A percentile compares a stretch with the other conserved stretches of the same genome.
These are phyloP conservation scores for Tinamus guttatus DNA, from an alignment of 2,113 vertebrate genomes.

Conservation along the genomic window DNA sequence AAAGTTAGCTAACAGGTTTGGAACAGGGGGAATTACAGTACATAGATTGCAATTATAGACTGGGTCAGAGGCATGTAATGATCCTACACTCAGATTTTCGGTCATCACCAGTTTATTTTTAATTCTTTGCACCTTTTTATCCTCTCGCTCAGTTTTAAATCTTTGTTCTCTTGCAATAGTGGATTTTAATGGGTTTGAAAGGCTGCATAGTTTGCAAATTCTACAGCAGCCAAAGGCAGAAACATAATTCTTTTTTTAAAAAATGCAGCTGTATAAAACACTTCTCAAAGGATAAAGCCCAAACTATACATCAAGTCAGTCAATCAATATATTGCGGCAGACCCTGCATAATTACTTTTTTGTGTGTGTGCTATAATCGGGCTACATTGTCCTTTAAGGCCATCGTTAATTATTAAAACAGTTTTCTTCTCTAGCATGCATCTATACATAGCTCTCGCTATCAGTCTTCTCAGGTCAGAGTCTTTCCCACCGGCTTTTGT, in stretches of 20 bases:
- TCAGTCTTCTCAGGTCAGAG: neutral
- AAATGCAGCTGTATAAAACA: neutral
- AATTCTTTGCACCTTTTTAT: neutral
- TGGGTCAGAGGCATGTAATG: neutral
- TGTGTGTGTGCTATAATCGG: neutral
- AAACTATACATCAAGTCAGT: slow-evolving; percentile 1
- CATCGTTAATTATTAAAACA: slow-evolving; percentile 62
- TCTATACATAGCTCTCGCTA: slow-evolving; percentile 25
- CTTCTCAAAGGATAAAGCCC: neutral
- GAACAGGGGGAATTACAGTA: neutral
- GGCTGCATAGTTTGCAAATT: neutral
- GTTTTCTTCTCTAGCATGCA: slow-evolving; percentile 34
- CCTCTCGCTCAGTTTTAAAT: neutral
- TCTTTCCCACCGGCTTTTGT: neutral
- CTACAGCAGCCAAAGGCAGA: neutral
- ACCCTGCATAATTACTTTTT: slow-evolving; percentile 16
- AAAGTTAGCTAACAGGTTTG: neutral
- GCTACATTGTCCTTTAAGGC: neutral
- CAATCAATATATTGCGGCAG: slow-evolving; percentile 4
- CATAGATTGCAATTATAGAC: neutral
- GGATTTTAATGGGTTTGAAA: neutral
- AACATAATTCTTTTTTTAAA: neutral
- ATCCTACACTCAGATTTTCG: neutral
- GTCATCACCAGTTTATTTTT: neutral
- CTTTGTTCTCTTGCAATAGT: neutral